Base-by-base conservation (phyloP, 2,888 invertebrate species). In the Fissipunctia ypsillon region DNA sequence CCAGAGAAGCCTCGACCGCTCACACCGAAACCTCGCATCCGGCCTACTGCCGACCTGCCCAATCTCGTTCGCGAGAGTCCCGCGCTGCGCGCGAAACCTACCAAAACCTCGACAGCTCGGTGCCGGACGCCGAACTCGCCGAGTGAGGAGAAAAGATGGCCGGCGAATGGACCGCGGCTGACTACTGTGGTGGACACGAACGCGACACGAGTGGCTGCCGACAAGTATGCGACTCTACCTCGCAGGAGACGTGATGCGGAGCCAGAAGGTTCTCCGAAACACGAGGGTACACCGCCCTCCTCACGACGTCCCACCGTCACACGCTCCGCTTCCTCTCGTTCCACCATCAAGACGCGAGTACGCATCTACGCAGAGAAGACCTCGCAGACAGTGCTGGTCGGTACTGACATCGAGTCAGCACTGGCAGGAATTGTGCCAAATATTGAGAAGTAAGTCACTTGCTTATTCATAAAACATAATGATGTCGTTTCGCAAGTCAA, bases 311-410 rank as follows among this genome's bases (percentile, higher is more conserved):
- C 96, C 0, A 94, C 96, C 5, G 91, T 96, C 41, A 90, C 94
- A 6, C 91, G 96, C 2, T 95, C 96, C 0, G 88, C 89, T 41
- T 95, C 96, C 0, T 94, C 96, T 12, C 92, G 96, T 22, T 91
- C 94, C 19, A 90, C 94, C 3, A 92, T 93, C 25, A 95, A 95
- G 85, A 91, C 94, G 10, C 92, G 95, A 43, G 95, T 98, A 1
- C 96, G 97, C 88, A 98, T 98, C 83, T 98, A 98, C 91, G 98
- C 98, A 84, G 98, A 98, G 93, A 98, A 97, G 50, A 96, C 97
- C 64, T 97, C 97, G 22, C 98, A 98, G 92, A 98, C 98, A 1
- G 98, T 97, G 38, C 93, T 98, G 67, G 97, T 98, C 1, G 97
- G 97, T 69, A 93, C 94, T 4, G 98, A 98, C 88, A 96, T 98